phyloP scores from a whole-genome alignment of 2,113 vertebrate species.

The Phalacrocorax aristotelis region DNA sequence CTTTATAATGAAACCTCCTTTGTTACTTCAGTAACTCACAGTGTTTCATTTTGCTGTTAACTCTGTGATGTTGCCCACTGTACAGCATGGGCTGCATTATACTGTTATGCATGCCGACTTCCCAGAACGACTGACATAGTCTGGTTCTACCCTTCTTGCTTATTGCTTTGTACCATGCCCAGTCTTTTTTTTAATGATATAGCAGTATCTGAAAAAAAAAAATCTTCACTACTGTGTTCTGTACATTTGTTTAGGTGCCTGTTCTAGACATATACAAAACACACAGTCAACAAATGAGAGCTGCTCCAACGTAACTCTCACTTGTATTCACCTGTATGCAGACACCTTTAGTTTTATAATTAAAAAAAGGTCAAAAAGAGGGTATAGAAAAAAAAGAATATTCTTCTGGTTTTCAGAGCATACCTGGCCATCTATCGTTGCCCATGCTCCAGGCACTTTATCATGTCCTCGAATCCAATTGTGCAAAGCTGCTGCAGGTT shows the following conservation, averaged over 20 bases:
- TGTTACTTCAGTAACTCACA: neutral
- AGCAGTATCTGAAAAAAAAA: too few relatives aligned
- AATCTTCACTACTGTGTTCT: neutral
- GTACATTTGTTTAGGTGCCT: neutral
- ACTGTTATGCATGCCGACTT: neutral
- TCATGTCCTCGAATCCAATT: conserved; percentile 98
- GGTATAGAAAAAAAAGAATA: neutral
- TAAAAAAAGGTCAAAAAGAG: neutral
- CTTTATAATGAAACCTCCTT: neutral
- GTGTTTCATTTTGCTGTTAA: neutral
- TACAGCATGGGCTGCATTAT: neutral
- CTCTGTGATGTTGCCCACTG: neutral
- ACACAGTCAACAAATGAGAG: neutral
- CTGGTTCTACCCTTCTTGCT: neutral
- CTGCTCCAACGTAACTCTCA: neutral
- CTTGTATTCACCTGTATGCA: neutral
- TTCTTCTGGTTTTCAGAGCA: neutral
- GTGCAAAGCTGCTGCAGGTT: conserved; percentile 86
- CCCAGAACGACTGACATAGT: neutral
- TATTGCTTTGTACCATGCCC: neutral
- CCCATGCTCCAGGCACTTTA: conserved; percentile 96
- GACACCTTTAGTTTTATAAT: neutral
- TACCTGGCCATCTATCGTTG: conserved; percentile 87
- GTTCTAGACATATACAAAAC: neutral
- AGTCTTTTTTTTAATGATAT: neutral